Evolutionary conservation across 2,888 invertebrate genomes (phyloP).

Genomic region (Brenthis daphne): DNA sequence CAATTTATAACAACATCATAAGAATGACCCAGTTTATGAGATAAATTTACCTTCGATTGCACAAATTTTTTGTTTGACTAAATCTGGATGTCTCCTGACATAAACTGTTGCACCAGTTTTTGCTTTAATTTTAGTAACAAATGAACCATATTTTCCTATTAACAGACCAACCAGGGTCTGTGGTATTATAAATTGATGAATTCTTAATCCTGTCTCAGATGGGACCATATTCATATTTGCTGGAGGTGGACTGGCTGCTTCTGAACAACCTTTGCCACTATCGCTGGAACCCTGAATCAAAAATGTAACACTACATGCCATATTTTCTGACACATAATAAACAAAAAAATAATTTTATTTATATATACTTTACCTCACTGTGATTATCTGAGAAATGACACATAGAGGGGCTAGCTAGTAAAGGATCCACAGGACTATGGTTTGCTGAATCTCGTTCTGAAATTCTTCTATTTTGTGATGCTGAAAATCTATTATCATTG

Average conservation of each 20-base stretch:
- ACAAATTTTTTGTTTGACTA: constrained; percentile 90
- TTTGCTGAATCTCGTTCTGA: constrained; percentile 87
- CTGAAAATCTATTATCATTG: constrained; percentile 63
- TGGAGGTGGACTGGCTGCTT: constrained; percentile 87
- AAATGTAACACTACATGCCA: background rate
- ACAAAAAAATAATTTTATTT: background rate
- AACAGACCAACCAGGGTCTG: constrained; percentile 91
- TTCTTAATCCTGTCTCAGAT: constrained; percentile 70
- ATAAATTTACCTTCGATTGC: constrained; percentile 86
- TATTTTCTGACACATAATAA: constrained; percentile 7
- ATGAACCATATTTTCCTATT: constrained; percentile 92
- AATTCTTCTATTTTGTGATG: constrained; percentile 65
- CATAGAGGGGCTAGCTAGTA: constrained; percentile 85
- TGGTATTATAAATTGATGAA: constrained; percentile 89
- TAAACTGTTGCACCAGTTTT: constrained; percentile 90
- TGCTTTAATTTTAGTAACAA: constrained; percentile 90
- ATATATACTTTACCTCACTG: constrained; percentile 79
- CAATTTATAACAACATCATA: constrained; percentile 3
- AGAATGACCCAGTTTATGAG: background rate
- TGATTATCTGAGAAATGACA: constrained; percentile 87
- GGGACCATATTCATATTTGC: constrained; percentile 80
- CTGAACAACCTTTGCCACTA: constrained; percentile 91
- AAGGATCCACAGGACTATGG: constrained; percentile 88
- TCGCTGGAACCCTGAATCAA: constrained; percentile 87
- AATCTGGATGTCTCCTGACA: constrained; percentile 89